Percentiles rank a stretch among this genome's conserved stretches.
Conservation (phyloP, 2,888 invertebrate species). For the Piscicola geometra region DNA sequence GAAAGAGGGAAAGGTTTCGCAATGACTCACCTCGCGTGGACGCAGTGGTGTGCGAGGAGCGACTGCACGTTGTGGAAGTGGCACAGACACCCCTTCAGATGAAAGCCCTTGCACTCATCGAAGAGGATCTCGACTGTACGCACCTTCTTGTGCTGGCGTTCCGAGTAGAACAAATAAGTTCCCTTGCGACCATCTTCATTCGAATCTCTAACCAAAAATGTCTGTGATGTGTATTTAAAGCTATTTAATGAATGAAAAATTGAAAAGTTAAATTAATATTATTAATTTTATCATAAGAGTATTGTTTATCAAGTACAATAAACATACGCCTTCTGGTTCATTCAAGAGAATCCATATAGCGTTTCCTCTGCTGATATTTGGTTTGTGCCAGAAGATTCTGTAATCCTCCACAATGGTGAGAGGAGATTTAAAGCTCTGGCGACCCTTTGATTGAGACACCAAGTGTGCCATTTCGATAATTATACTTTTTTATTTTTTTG, state of each 20-base stretch:
- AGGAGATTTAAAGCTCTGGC: background rate
- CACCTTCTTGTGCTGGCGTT: background rate
- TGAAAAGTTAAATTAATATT: background rate
- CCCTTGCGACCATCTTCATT: background rate
- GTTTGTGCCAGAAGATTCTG: background rate
- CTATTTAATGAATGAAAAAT: background rate
- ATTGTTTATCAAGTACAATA: too few species aligned
- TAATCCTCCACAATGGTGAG: background rate
- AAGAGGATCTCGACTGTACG: background rate
- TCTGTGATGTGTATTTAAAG: too few species aligned
- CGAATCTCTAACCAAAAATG: background rate
- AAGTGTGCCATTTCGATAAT: too few species aligned
- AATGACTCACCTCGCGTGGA: background rate
- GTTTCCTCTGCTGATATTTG: background rate
- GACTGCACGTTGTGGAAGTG: background rate
- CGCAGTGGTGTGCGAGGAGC: conserved; percentile 2
- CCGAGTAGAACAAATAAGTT: background rate
- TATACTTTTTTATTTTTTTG: background rate
- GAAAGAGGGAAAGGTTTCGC: background rate
- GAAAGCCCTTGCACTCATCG: background rate
- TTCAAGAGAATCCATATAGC: background rate
- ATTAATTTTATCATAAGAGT: too few species aligned
- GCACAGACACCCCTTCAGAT: background rate
- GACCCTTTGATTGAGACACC: background rate
- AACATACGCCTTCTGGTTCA: background rate